Evolutionary conservation across 2,888 invertebrate genomes (phyloP).

Genomic region (Podotricha telesiphe): DNA sequence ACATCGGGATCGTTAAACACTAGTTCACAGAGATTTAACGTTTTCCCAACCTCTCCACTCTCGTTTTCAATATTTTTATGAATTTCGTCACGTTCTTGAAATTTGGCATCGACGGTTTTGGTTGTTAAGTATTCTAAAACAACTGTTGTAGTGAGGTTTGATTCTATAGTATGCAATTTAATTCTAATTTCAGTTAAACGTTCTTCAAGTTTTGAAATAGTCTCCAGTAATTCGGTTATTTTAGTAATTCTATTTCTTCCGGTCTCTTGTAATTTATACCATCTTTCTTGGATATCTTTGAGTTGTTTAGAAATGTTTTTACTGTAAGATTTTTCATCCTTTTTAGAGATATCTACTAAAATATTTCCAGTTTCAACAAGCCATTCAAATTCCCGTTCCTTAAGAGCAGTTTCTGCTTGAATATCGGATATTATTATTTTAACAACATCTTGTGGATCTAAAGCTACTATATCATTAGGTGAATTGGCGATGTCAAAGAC

Average conservation of each 20-base stretch:
- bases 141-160: conserved; percentile 86
- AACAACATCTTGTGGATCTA: conserved; percentile 89
- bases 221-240: conserved; percentile 88
- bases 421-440: conserved; percentile 89
- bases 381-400: conserved; percentile 92
- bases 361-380: conserved; percentile 86
- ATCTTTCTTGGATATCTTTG: conserved; percentile 85
- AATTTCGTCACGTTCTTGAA: conserved; percentile 88
- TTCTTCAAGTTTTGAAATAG: conserved; percentile 87
- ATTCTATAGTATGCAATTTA: conserved; percentile 89
- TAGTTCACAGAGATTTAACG: conserved; percentile 90
- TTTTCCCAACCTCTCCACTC: conserved; percentile 90
- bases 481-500: conserved; percentile 85
- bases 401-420: conserved; percentile 88
- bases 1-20: conserved; percentile 89
- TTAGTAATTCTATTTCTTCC: conserved; percentile 88
- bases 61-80: conserved; percentile 90
- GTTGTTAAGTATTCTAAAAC: conserved; percentile 86
- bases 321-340: conserved; percentile 82
- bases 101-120: conserved; percentile 86
- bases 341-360: conserved; percentile 85
- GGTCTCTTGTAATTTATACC: conserved; percentile 86
- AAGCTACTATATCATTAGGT: conserved; percentile 73
- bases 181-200: conserved; percentile 88
- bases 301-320: conserved; percentile 83